phyloP scores from a whole-genome alignment of 2,888 invertebrate species.

The Phrixothrix hirtus region DNA sequence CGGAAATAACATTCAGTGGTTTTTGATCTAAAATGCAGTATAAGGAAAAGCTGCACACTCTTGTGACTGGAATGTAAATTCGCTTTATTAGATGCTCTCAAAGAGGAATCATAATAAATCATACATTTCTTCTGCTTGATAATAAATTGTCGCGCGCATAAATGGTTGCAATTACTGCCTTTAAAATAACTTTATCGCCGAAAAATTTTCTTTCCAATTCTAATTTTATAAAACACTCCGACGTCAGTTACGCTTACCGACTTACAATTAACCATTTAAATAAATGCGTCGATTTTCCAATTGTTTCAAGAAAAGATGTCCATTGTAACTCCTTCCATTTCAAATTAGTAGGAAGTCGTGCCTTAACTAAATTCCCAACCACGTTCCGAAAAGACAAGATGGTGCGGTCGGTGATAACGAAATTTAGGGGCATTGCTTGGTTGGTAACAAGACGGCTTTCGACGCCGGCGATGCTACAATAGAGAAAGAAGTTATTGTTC shows the following conservation, averaged over 20 bases:
- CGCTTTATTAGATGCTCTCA: no score
- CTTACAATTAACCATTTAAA: not conserved
- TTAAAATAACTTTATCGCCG: no score
- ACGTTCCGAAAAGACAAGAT: slow-evolving; percentile 24
- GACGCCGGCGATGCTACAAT: slow-evolving; percentile 18
- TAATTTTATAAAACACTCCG: no score
- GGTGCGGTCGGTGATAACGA: slow-evolving; percentile 32
- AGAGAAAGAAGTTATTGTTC: slow-evolving; percentile 14
- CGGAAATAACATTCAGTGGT: no score
- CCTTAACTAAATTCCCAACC: slow-evolving; percentile 31
- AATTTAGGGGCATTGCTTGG: slow-evolving; percentile 29
- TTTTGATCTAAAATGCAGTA: no score
- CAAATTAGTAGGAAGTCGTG: slow-evolving; percentile 17
- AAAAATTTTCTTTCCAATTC: no score
- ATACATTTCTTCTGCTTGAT: no score
- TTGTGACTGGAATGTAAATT: no score
- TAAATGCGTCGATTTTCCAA: slow-evolving; percentile 14
- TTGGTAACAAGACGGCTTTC: slow-evolving; percentile 21
- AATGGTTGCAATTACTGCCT: no score
- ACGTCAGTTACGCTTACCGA: not conserved
- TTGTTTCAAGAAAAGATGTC: slow-evolving; percentile 12
- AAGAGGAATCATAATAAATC: no score
- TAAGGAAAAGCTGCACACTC: no score
- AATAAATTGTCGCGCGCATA: no score
- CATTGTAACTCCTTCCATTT: slow-evolving; percentile 12